Percentiles rank a stretch among this genome's conserved stretches.
These are phyloP conservation scores for Bactericera cockerelli DNA, from an alignment of 1,140 invertebrate species.

Conservation along the genomic window DNA sequence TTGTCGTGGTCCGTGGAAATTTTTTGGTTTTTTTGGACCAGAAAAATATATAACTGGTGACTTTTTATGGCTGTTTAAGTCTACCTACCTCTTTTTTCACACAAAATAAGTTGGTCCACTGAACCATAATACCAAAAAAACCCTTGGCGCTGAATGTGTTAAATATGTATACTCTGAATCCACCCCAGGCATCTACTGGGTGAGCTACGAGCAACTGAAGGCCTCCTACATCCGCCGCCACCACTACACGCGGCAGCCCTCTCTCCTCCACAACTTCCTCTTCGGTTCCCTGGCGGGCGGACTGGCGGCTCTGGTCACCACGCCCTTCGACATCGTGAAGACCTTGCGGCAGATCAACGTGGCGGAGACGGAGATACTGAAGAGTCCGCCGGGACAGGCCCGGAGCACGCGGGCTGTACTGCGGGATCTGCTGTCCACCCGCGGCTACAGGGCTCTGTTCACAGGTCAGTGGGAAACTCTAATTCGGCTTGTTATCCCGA, in stretches of 20 bases:
- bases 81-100: no score
- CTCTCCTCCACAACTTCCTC: constrained; percentile 66
- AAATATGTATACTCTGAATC: no score
- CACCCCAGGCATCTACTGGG: constrained; percentile 86
- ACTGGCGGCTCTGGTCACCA: constrained; percentile 79
- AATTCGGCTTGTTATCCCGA: no score
- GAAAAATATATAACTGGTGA: no score
- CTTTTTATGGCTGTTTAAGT: no score
- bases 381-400: constrained; percentile 33
- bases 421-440: neutral
- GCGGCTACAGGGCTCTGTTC: neutral
- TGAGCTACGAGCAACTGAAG: constrained; percentile 81
- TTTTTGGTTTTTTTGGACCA: no score
- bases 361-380: constrained; percentile 67
- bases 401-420: constrained; percentile 14
- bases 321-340: constrained; percentile 97
- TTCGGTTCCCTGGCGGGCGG: constrained; percentile 73
- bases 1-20: no score
- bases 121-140: no score
- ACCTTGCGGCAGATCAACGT: constrained; percentile 95
- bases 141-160: no score
- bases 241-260: constrained; percentile 40
- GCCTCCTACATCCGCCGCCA: constrained; percentile 25
- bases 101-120: no score
- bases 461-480: neutral